Base-by-base conservation (phyloP, 2,113 vertebrate species). In the Lontra canadensis region DNA sequence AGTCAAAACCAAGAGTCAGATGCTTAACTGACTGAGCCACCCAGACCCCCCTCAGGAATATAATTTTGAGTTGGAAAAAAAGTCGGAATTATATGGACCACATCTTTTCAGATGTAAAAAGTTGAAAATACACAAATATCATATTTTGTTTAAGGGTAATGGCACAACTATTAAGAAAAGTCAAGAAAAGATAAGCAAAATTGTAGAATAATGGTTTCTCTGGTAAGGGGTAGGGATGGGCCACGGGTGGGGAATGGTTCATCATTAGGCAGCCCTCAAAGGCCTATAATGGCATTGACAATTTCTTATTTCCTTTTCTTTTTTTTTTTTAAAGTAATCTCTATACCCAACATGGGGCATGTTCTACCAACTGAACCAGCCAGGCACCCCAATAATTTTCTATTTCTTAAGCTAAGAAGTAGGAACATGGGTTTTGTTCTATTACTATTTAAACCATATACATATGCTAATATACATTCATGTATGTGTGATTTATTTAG, bases 41-140 rank as follows among this genome's bases (percentile, higher is more conserved):
- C 17, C 65, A 20, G 65, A 34, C 7, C 4, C 65, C 65, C 34
- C 21, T 78, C 52, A 90, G 80, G 31, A 90, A 94, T 61, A 73
- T 73, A 94, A 96, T 69, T 96, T 44, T 85, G 73, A 90, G 73
- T 74, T 90, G 12, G 78, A 91, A 65, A 91, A 90, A 88, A 76
- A 65, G 71, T 81, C 55, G 67, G 29, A 86, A 95, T 81, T 94
- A 74, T 15, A 81, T 47, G 13, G 7, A 91, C 10, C 76, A 76
- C 90, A 61, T 80, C 73, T 90, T 88, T 92, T 55, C 26, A 91
- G 39, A 21, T 47, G 79, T 57, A 80, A 80, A 92, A 93, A 79
- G 11, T 34, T 95, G 25, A 90, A 85, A 93, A 65, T n/a, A 81
- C 42, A 10, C 13, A 55, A 52, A 95, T 52, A 92, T n/a, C 89